phyloP scores from a whole-genome alignment of 2,113 vertebrate genomes.

The Anoura caudifer region DNA sequence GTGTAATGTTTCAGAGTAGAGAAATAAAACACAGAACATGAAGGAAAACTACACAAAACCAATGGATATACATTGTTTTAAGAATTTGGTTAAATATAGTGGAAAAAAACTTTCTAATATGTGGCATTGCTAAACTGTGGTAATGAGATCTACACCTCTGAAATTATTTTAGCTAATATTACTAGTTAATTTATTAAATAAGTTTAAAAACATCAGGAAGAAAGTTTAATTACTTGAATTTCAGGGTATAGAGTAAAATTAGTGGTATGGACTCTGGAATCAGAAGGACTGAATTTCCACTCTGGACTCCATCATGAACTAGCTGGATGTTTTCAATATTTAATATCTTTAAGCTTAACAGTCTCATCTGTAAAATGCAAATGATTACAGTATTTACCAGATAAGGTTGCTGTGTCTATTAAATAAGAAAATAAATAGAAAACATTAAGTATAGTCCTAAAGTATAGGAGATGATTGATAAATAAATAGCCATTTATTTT shows the following conservation, averaged over 20 bases:
- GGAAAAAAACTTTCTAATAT: background rate
- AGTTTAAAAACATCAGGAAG: background rate
- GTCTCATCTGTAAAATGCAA: constrained; percentile 3
- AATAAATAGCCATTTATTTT: background rate
- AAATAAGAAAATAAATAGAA: background rate
- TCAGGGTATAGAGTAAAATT: background rate
- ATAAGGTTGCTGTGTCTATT: background rate
- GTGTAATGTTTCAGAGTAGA: background rate
- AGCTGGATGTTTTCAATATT: background rate
- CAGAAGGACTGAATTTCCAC: background rate
- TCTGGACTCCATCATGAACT: background rate
- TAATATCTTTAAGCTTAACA: background rate
- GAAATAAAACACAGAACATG: background rate
- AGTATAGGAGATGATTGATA: background rate
- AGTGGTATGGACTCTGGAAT: background rate
- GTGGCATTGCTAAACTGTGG: background rate
- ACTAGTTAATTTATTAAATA: background rate
- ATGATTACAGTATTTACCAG: background rate
- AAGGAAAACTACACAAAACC: background rate
- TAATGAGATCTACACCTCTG: background rate
- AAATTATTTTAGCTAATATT: background rate
- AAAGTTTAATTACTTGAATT: background rate
- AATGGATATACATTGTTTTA: background rate
- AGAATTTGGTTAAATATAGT: background rate
- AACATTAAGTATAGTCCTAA: background rate